phyloP scores from a whole-genome alignment of 1,140 invertebrate species.

The Drosophila pseudoobscura region DNA sequence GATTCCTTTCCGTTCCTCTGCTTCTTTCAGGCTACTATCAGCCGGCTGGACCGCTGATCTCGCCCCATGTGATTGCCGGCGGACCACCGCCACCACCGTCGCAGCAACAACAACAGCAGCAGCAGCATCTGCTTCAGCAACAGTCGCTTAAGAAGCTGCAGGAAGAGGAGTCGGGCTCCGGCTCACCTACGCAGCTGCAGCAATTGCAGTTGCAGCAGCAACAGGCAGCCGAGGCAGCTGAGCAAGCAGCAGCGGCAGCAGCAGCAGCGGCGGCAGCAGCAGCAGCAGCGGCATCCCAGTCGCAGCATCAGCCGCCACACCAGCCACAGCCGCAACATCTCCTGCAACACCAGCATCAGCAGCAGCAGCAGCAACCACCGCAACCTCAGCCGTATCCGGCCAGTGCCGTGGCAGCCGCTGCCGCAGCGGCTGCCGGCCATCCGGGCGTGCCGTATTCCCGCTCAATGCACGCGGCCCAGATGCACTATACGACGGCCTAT shows the following conservation, averaged over 20 bases:
- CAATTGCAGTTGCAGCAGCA: slow-evolving; percentile 83
- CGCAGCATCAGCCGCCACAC: slow-evolving; percentile 69
- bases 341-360: slow-evolving; percentile 32
- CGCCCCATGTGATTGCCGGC: slow-evolving; percentile 85
- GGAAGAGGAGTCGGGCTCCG: slow-evolving; percentile 29
- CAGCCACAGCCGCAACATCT: slow-evolving; percentile 21
- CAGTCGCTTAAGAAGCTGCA: slow-evolving; percentile 50
- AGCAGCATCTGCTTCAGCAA: slow-evolving; percentile 20
- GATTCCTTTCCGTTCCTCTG: slow-evolving; percentile 43
- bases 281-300: slow-evolving; percentile 54
- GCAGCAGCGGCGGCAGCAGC: slow-evolving; percentile 46
- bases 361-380: slow-evolving; percentile 80
- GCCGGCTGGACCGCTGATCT: slow-evolving; percentile 93
- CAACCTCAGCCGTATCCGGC: slow-evolving; percentile 83
- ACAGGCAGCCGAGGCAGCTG: slow-evolving; percentile 29
- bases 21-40: slow-evolving; percentile 91
- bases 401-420: slow-evolving; percentile 83
- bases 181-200: slow-evolving; percentile 25
- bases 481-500: slow-evolving; percentile 83
- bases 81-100: slow-evolving; percentile 77
- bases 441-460: slow-evolving; percentile 83
- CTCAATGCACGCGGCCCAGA: slow-evolving; percentile 79
- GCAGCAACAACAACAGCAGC: slow-evolving; percentile 69
- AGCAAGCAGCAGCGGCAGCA: slow-evolving; percentile 30
- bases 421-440: slow-evolving; percentile 74